Conservation (phyloP, 2,797 vertebrate genomes). For the Urosaurus nigricauda region DNA sequence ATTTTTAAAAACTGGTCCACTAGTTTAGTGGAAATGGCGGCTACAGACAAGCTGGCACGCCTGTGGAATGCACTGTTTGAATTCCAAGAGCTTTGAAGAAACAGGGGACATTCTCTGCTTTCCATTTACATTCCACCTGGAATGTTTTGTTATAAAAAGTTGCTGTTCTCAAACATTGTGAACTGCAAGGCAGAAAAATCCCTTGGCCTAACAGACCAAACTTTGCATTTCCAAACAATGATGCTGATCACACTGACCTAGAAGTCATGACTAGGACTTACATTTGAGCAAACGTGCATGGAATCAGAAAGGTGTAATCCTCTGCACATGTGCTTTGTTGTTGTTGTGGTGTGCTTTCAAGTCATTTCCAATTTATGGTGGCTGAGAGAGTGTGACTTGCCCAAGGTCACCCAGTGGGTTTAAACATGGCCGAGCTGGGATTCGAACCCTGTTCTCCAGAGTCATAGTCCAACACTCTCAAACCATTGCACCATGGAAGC, state of each 20-base stretch:
- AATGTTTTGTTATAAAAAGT: neutral
- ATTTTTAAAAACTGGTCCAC: neutral
- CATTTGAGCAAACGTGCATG: neutral
- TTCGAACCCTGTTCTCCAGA: too few relatives aligned
- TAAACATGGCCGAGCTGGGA: too few relatives aligned
- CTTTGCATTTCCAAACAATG: neutral
- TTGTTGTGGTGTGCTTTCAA: too few relatives aligned
- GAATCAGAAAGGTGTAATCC: neutral
- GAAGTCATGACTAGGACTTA: neutral
- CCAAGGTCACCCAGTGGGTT: too few relatives aligned
- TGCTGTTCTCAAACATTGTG: neutral
- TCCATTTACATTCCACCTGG: neutral
- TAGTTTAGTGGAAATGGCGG: constrained; percentile 2
- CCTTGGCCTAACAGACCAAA: neutral
- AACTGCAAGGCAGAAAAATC: neutral
- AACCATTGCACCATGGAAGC: too few relatives aligned
- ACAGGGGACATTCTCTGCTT: neutral
- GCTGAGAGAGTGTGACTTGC: too few relatives aligned
- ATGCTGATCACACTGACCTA: neutral
- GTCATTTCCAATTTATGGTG: too few relatives aligned
- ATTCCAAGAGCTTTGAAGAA: neutral
- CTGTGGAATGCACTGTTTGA: neutral
- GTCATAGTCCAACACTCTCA: too few relatives aligned
- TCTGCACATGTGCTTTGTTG: neutral
- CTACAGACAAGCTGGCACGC: neutral